phyloP scores from a whole-genome alignment of 2,797 vertebrate genomes.

The Sebastes trivittatus region DNA sequence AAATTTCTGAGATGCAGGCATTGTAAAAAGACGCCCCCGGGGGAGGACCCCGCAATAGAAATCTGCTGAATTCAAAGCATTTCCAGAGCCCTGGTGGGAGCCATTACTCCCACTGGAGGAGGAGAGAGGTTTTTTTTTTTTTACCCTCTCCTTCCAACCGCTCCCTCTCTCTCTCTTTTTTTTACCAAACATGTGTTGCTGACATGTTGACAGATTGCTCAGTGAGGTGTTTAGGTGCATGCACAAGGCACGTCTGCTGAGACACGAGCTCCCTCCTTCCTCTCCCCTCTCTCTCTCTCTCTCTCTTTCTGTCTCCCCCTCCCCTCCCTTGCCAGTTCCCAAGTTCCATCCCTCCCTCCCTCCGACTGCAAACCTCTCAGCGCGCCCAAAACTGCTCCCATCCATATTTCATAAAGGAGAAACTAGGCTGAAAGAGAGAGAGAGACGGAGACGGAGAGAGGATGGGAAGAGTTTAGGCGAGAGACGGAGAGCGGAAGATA shows the following conservation, averaged over 20 bases:
- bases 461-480: conserved; percentile 65
- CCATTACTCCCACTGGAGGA: conserved; percentile 88
- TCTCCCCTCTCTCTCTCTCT: not conserved
- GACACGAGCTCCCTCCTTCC: conserved; percentile 81
- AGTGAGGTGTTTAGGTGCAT: conserved; percentile 99
- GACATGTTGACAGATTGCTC: conserved; percentile 99
- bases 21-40: conserved; percentile 86
- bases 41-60: conserved; percentile 90
- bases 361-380: conserved; percentile 93
- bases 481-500: conserved; percentile 20
- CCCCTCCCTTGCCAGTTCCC: conserved; percentile 55
- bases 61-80: conserved; percentile 94
- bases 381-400: conserved; percentile 97
- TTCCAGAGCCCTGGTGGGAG: conserved; percentile 90
- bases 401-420: conserved; percentile 98
- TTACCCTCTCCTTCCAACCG: conserved; percentile 62
- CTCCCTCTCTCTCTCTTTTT: conserved; percentile 60
- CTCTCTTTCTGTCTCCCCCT: not conserved
- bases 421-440: conserved; percentile 86
- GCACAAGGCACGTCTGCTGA: conserved; percentile 96
- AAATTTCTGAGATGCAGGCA: conserved; percentile 91
- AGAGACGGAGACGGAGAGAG: conserved; percentile 65
- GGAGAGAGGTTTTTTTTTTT: conserved; percentile 43
- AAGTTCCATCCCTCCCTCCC: conserved; percentile 73
- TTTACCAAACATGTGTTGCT: conserved; percentile 99